These are phyloP conservation scores for Megalurothrips usitatus DNA, from an alignment of 2,888 invertebrate species.

Conservation along the genomic window DNA sequence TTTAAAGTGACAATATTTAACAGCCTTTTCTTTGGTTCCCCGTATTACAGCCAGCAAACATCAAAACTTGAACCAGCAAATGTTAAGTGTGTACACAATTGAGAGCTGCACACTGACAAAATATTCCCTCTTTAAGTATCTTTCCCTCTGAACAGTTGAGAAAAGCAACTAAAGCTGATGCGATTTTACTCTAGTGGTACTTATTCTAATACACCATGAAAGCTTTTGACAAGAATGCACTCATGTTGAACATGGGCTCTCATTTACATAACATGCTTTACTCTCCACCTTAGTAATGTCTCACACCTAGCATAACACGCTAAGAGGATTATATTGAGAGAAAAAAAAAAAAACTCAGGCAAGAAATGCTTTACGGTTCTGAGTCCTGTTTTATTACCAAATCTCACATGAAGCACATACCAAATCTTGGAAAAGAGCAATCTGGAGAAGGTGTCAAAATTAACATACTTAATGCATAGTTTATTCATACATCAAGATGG, in stretches of 20 bases:
- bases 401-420: background rate
- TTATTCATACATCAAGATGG: slow-evolving; percentile 10
- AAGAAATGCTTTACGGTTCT: no score
- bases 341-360: no score
- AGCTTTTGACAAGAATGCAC: background rate
- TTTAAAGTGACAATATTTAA: background rate
- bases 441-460: background rate
- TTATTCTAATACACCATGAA: background rate
- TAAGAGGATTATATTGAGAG: no score
- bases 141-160: background rate
- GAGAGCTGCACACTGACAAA: background rate
- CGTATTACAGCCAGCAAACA: background rate
- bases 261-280: no score
- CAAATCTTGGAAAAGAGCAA: background rate
- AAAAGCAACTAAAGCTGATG: background rate
- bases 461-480: background rate
- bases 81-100: background rate
- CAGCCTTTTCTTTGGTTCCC: slow-evolving; percentile 24
- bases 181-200: background rate
- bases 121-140: background rate
- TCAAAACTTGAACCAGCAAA: background rate
- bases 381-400: no score
- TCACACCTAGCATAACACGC: no score
- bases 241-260: background rate
- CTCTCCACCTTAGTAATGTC: no score